Evolutionary conservation across 2,888 invertebrate species (phyloP).

Genomic region (Zygothrica quintamaculata): DNA sequence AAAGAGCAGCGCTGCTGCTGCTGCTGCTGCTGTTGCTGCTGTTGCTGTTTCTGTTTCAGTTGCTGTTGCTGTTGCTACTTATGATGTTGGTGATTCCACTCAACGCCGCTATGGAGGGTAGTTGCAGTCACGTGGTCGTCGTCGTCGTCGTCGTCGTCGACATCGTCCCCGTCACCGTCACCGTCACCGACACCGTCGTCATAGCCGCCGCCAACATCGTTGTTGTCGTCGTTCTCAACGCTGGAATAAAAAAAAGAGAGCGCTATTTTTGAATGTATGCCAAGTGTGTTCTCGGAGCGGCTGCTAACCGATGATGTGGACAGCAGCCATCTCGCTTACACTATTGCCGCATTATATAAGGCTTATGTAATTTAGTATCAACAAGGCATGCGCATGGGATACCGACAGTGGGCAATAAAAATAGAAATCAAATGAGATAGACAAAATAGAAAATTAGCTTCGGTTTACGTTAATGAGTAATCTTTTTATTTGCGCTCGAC

Average conservation of each 20-base stretch:
- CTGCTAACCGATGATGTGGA: background rate
- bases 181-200: conserved; percentile 50
- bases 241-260: conserved; percentile 15
- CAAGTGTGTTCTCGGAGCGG: conserved; percentile 11
- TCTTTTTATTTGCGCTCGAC: conserved; percentile 39
- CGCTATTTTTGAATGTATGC: conserved; percentile 26
- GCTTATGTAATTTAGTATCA: conserved; percentile 72
- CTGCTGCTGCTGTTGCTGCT: conserved; percentile 29
- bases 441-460: conserved; percentile 8
- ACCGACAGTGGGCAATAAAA: conserved; percentile 65
- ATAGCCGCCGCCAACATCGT: conserved; percentile 22
- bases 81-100: conserved; percentile 5
- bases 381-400: conserved; percentile 66
- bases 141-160: conserved; percentile 22
- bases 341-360: conserved; percentile 72
- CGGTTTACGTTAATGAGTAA: conserved; percentile 53
- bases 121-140: conserved; percentile 51
- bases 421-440: conserved; percentile 55
- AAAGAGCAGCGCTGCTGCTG: conserved; percentile 30
- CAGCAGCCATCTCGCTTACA: conserved; percentile 55
- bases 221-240: conserved; percentile 42
- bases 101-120: conserved; percentile 16
- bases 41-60: conserved; percentile 19
- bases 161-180: conserved; percentile 40
- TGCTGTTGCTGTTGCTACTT: conserved; percentile 18